Base-by-base conservation (phyloP, 2,797 vertebrate genomes). In the Apogon talboti region DNA sequence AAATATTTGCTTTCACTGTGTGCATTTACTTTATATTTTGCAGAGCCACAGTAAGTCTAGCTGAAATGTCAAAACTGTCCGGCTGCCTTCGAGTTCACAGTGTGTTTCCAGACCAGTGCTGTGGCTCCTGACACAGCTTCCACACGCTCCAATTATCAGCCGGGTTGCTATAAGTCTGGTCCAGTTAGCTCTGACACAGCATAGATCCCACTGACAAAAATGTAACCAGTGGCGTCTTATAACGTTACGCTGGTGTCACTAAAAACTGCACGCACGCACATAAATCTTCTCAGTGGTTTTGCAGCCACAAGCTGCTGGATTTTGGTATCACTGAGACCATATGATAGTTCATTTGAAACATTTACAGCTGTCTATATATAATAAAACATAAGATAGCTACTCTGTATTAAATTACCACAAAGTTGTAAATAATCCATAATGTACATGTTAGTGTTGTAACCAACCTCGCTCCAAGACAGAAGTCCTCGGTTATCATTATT, bases 151-250 rank as follows among this genome's bases (percentile, higher is more conserved):
- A 84, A 50, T 88, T 86, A 86, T 75, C 81, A 72, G 75, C 61
- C 71, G 64, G 65, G 76, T 74, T 74, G 42, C 49, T 50, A 15
- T 43, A 33, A 53, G 46, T 44, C 59, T 19, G 45, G 69, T 79
- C 69, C 65, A 71, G 55, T 79, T 79, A 67, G 42, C 48, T 48
- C 67, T 45, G 47, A 68, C 44, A 35, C 50, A 35, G 35, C 51
- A 42, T 15, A 56, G 43, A 71, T 70, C 62, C 56, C 50, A 13
- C 75, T 76, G 82, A 79, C 76, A 73, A 58, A 81, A 83, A 79
- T 59, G 46, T 75, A 85, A 92, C 90, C 63, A 81, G 63, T 78
- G 56, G 66, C 83, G 87, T 86, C 87, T 79, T 78, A 78, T 69
- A 71, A 72, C 46, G 55, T 83, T 86, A 81, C 37, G 76, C 67